These are phyloP conservation scores for Orgyia antiqua DNA, from an alignment of 2,888 invertebrate species.

Conservation along the genomic window DNA sequence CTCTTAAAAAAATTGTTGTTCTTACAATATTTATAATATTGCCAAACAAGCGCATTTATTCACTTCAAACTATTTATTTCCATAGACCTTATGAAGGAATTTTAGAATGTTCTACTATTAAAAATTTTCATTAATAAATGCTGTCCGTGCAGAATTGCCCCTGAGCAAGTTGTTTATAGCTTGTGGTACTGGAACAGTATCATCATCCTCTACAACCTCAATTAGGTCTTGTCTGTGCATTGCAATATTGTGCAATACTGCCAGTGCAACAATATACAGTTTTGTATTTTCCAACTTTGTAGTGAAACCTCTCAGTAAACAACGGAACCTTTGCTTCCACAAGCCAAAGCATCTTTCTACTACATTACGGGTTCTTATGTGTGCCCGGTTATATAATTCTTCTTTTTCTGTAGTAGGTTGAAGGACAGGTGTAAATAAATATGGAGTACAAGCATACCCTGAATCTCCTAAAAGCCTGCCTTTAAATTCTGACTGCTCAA, in stretches of 20 bases:
- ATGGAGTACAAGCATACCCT: not conserved
- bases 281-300: too few relatives aligned
- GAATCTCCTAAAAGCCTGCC: constrained; percentile 16
- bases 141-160: too few relatives aligned
- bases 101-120: too few relatives aligned
- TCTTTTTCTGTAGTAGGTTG: not conserved
- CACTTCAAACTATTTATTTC: too few relatives aligned
- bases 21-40: too few relatives aligned
- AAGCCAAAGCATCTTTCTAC: constrained; percentile 26
- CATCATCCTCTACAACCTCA: too few relatives aligned
- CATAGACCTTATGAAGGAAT: too few relatives aligned
- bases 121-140: too few relatives aligned
- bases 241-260: constrained; percentile 4
- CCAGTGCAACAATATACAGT: constrained; percentile 7
- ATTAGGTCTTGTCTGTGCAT: not conserved
- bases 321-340: constrained; percentile 4
- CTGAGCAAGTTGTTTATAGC: too few relatives aligned
- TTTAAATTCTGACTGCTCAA: not conserved
- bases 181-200: too few relatives aligned
- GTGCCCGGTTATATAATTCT: constrained; percentile 21
- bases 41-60: too few relatives aligned
- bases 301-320: constrained; percentile 2
- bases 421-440: constrained; percentile 2
- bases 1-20: too few relatives aligned
- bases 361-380: constrained; percentile 31